Conservation (phyloP, 2,888 invertebrate genomes). For the Scaptomyza reducta region DNA sequence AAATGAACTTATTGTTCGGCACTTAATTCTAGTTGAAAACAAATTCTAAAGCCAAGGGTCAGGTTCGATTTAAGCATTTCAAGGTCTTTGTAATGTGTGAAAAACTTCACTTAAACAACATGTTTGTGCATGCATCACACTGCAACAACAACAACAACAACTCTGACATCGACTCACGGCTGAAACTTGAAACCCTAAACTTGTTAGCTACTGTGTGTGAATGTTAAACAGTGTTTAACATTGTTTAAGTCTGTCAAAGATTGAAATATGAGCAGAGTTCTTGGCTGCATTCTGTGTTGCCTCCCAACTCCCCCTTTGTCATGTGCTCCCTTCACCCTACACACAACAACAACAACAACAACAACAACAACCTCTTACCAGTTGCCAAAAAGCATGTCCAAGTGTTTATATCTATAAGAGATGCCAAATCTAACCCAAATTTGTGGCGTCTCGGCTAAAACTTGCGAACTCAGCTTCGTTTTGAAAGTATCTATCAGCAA, state of each 20-base stretch:
- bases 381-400: slow-evolving; percentile 25
- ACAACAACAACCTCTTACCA: slow-evolving; percentile 1
- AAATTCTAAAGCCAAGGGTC: slow-evolving; percentile 16
- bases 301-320: not conserved
- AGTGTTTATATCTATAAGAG: slow-evolving; percentile 43
- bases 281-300: slow-evolving; percentile 16
- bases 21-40: not conserved
- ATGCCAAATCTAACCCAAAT: slow-evolving; percentile 68
- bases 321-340: not conserved
- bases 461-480: slow-evolving; percentile 40
- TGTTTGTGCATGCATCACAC: slow-evolving; percentile 14
- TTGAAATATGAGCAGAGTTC: slow-evolving; percentile 15
- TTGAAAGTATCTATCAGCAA: slow-evolving; percentile 66
- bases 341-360: not conserved
- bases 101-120: slow-evolving; percentile 44
- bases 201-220: slow-evolving; percentile 71
- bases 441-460: slow-evolving; percentile 32
- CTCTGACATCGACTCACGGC: slow-evolving; percentile 43
- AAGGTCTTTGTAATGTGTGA: slow-evolving; percentile 43
- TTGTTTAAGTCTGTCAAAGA: slow-evolving; percentile 32
- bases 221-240: slow-evolving; percentile 46
- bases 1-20: no score
- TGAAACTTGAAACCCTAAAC: slow-evolving; percentile 61
- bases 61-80: slow-evolving; percentile 24
- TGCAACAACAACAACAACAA: not conserved